Conservation (phyloP, 2,888 invertebrate species). For the Tribolium freemani region DNA sequence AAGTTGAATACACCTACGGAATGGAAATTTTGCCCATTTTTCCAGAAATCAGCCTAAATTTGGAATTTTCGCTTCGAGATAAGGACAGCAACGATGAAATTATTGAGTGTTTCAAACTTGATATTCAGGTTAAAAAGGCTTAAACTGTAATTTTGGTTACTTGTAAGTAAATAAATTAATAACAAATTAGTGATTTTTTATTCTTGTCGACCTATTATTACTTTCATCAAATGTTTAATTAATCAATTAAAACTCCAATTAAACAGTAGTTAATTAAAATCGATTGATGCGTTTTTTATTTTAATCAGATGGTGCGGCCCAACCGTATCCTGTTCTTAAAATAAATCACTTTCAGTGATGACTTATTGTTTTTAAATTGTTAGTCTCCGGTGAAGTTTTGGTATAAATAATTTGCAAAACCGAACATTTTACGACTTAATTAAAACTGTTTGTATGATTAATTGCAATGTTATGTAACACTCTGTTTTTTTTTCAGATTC, state of each 20-base stretch:
- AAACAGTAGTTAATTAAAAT: background rate
- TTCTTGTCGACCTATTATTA: too few species aligned
- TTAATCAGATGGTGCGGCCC: background rate
- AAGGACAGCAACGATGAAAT: background rate
- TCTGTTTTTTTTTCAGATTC: slow-evolving; percentile 23
- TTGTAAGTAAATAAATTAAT: too few species aligned
- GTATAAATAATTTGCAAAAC: background rate
- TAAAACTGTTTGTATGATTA: slow-evolving; percentile 19
- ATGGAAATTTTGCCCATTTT: slow-evolving; percentile 44
- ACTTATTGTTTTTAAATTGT: too few species aligned
- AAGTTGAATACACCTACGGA: slow-evolving; percentile 42
- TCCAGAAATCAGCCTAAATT: slow-evolving; percentile 19
- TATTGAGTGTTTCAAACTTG: background rate
- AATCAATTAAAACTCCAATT: background rate
- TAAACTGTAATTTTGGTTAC: background rate
- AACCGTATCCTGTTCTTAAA: background rate
- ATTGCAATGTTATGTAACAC: slow-evolving; percentile 23
- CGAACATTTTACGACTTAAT: slow-evolving; percentile 29
- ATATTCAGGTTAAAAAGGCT: background rate
- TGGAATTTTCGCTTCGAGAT: slow-evolving; percentile 1
- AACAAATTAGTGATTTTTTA: too few species aligned
- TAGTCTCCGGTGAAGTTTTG: too few species aligned
- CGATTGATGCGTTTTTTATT: background rate
- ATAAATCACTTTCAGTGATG: background rate
- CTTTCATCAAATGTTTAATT: background rate